These are phyloP conservation scores for Bubalus kerabau DNA, from an alignment of 2,113 vertebrate genomes.

Conservation along the genomic window DNA sequence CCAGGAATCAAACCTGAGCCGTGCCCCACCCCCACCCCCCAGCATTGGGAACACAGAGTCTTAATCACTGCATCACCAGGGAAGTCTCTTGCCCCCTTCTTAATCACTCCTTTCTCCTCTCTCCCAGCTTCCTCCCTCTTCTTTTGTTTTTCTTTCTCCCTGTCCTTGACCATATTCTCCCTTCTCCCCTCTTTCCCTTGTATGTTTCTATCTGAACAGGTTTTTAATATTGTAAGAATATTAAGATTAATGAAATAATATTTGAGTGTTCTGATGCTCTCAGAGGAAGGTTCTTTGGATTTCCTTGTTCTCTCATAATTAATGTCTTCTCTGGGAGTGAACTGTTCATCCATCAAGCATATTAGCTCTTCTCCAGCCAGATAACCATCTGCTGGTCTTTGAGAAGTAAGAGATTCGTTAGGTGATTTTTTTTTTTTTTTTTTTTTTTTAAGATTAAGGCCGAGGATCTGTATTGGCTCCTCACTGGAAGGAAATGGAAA, in stretches of 20 bases:
- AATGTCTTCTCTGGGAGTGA: neutral
- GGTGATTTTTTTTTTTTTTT: neutral
- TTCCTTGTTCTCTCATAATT: neutral
- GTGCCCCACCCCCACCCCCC: neutral
- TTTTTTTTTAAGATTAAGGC: neutral
- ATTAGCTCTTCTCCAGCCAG: neutral
- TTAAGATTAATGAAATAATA: neutral
- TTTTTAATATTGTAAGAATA: neutral
- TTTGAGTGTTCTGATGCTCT: neutral
- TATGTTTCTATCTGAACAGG: neutral
- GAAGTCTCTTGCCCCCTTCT: neutral
- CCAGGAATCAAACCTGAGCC: neutral
- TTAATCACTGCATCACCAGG: neutral
- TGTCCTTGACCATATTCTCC: neutral
- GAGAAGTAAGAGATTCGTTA: neutral
- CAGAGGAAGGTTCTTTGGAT: neutral
- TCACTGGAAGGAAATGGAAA: neutral
- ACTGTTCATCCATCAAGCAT: neutral
- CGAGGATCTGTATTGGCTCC: neutral
- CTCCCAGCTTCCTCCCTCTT: neutral
- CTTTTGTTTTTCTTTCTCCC: neutral
- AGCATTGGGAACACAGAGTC: neutral
- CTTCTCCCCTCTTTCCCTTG: neutral
- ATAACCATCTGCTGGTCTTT: neutral
- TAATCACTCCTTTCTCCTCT: neutral